A percentile compares a stretch with the other conserved stretches of the same genome.
These are phyloP conservation scores for Caenorhabditis sinica DNA, from an alignment of 2,888 invertebrate species.

Conservation along the genomic window DNA sequence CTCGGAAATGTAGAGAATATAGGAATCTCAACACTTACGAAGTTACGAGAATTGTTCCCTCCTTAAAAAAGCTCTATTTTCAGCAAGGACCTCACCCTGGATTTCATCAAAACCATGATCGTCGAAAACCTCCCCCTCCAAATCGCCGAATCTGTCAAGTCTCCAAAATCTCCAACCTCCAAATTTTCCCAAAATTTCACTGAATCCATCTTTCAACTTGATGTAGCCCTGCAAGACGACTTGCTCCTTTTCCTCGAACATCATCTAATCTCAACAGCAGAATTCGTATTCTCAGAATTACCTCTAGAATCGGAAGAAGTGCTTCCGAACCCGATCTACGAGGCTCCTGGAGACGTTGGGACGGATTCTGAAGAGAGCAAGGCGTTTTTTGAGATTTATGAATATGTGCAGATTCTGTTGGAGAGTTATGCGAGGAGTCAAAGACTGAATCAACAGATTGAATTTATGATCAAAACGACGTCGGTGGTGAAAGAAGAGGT, in stretches of 20 bases:
- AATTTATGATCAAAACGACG: constrained; percentile 32
- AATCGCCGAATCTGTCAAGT: constrained; percentile 37
- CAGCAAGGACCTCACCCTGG: constrained; percentile 52
- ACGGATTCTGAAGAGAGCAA: constrained; percentile 36
- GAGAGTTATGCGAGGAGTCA: constrained; percentile 50
- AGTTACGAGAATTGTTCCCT: no score
- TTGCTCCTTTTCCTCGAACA: constrained; percentile 50
- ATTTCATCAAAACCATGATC: constrained; percentile 55
- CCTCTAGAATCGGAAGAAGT: constrained; percentile 44
- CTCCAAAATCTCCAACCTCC: constrained; percentile 2
- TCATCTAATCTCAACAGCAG: constrained; percentile 35
- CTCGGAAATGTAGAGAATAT: no score
- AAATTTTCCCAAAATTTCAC: constrained; percentile 48
- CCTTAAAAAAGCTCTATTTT: no score
- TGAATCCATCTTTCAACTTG: constrained; percentile 56
- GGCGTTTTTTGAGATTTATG: constrained; percentile 43
- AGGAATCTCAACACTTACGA: no score
- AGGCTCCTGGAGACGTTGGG: constrained; percentile 17
- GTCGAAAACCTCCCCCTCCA: constrained; percentile 44
- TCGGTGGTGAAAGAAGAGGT: constrained; percentile 19
- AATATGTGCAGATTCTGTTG: constrained; percentile 48
- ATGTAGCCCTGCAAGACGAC: constrained; percentile 57
- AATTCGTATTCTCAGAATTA: constrained; percentile 50
- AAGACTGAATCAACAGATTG: constrained; percentile 51
- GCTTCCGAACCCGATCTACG: constrained; percentile 56